Conservation (phyloP, 2,888 invertebrate genomes). For the Drosophila macrospina region DNA sequence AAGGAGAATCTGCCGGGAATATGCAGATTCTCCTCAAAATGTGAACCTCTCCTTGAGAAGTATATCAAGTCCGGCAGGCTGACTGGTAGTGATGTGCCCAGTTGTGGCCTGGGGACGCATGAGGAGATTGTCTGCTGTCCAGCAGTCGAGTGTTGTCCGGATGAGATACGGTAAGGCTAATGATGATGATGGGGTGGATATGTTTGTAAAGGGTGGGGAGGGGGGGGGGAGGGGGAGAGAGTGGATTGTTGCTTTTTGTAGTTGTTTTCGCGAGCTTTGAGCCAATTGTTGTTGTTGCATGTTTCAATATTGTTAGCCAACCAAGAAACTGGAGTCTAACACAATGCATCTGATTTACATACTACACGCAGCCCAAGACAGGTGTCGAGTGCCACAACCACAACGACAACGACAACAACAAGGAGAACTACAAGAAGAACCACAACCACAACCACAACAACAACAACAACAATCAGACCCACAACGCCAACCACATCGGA, state of each 20-base stretch:
- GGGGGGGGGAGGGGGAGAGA: too few species aligned
- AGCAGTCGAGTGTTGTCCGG: slow-evolving; percentile 47
- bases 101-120: slow-evolving; percentile 66
- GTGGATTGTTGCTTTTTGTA: slow-evolving; percentile 28
- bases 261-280: slow-evolving; percentile 27
- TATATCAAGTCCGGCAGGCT: slow-evolving; percentile 56
- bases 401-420: background rate
- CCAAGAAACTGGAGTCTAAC: slow-evolving; percentile 34
- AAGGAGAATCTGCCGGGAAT: slow-evolving; percentile 55
- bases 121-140: slow-evolving; percentile 82
- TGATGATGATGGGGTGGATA: background rate
- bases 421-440: slow-evolving; percentile 6
- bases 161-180: slow-evolving; percentile 29
- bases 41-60: slow-evolving; percentile 50
- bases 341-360: slow-evolving; percentile 40
- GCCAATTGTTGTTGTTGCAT: slow-evolving; percentile 49
- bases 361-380: slow-evolving; percentile 37
- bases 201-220: too few species aligned
- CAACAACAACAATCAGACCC: background rate
- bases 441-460: background rate
- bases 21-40: slow-evolving; percentile 63
- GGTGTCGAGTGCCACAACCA: slow-evolving; percentile 3
- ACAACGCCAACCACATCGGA: background rate
- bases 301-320: slow-evolving; percentile 24
- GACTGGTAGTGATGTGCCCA: slow-evolving; percentile 52